Evolutionary conservation across 2,888 invertebrate species (phyloP).

Genomic region (Nymphalis polychloros): DNA sequence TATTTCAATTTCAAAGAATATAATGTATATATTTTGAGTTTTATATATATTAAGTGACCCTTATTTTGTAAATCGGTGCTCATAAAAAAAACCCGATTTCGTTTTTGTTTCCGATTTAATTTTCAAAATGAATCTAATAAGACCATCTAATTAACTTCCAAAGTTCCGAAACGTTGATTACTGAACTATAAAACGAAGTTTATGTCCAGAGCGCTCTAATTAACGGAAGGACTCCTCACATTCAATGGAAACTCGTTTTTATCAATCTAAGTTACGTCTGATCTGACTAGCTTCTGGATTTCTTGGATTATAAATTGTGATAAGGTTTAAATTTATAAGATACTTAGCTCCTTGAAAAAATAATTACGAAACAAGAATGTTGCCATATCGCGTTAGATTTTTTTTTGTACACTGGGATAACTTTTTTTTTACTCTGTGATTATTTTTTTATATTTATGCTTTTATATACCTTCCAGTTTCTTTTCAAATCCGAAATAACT

Average conservation of each 20-base stretch:
- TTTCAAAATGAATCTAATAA: background rate
- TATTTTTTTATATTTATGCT: too few species aligned
- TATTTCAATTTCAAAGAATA: too few species aligned
- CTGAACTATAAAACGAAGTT: slow-evolving; percentile 19
- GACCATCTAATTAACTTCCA: slow-evolving; percentile 14
- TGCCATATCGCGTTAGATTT: too few species aligned
- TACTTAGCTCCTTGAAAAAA: background rate
- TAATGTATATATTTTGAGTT: too few species aligned
- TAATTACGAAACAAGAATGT: too few species aligned
- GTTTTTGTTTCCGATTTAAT: background rate
- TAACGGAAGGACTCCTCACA: slow-evolving; percentile 12
- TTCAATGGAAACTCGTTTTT: slow-evolving; percentile 7
- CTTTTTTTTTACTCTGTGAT: too few species aligned
- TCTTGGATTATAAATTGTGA: background rate
- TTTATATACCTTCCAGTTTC: too few species aligned
- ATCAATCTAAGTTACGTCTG: background rate
- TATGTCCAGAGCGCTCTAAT: slow-evolving; percentile 17
- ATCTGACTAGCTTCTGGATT: slow-evolving; percentile 4
- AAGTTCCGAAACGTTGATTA: slow-evolving; percentile 16
- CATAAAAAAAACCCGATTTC: background rate
- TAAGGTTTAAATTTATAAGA: background rate
- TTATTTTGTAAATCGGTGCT: too few species aligned
- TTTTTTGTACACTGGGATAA: too few species aligned
- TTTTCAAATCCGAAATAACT: too few species aligned
- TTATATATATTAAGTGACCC: too few species aligned